Evolutionary conservation across 2,888 invertebrate species (phyloP).

Genomic region (Drosophila mettleri): DNA sequence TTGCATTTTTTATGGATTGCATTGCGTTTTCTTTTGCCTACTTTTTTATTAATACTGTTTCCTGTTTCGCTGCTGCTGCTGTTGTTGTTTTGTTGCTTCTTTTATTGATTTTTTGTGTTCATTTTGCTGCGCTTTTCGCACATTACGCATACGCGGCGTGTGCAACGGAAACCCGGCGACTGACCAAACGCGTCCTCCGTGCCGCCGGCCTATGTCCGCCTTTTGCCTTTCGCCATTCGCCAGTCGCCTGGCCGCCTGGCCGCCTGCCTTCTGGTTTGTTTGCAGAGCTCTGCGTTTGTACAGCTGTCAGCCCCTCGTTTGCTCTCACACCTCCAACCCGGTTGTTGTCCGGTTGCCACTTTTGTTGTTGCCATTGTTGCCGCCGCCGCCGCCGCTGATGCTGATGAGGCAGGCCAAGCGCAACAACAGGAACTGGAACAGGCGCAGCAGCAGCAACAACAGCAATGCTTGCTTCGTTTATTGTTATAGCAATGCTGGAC

Average conservation of each 20-base stretch:
- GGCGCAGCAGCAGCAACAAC: slow-evolving; percentile 12
- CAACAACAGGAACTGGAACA: slow-evolving; percentile 30
- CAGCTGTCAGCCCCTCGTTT: slow-evolving; percentile 72
- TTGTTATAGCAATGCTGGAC: slow-evolving; percentile 53
- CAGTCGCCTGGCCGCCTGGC: background rate
- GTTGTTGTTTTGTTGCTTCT: slow-evolving; percentile 16
- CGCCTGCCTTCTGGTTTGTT: slow-evolving; percentile 54
- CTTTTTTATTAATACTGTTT: slow-evolving; percentile 33
- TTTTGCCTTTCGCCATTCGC: background rate
- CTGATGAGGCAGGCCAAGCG: slow-evolving; percentile 25
- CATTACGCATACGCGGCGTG: slow-evolving; percentile 69
- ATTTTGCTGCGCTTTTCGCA: slow-evolving; percentile 59
- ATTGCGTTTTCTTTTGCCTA: slow-evolving; percentile 44
- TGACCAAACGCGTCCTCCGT: slow-evolving; percentile 80
- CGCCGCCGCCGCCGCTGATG: slow-evolving; percentile 13
- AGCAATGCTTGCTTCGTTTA: slow-evolving; percentile 47
- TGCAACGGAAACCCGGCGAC: slow-evolving; percentile 82
- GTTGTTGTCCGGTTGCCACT: slow-evolving; percentile 10
- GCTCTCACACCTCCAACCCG: slow-evolving; percentile 38
- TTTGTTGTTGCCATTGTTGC: slow-evolving; percentile 3
- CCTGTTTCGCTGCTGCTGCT: slow-evolving; percentile 3
- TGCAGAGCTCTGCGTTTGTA: slow-evolving; percentile 72
- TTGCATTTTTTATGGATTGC: slow-evolving; percentile 53
- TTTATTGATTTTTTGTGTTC: slow-evolving; percentile 67
- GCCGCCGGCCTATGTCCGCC: slow-evolving; percentile 13